Base-by-base conservation (phyloP, 2,888 invertebrate species). In the Harpagoxenus sublaevis region DNA sequence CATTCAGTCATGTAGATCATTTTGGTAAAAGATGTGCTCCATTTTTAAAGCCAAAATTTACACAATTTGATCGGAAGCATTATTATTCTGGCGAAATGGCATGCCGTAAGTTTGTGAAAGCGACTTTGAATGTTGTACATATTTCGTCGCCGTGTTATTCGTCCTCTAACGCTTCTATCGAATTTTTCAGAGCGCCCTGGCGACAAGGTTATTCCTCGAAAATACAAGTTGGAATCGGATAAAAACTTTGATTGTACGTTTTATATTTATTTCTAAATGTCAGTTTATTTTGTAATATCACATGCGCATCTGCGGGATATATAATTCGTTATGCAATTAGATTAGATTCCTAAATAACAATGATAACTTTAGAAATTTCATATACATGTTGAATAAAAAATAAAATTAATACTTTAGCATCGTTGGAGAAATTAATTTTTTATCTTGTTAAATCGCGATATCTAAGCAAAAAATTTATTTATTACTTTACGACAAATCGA, bases 21-120 rank as follows among this genome's bases (percentile, higher is more conserved):
- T 23, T 94, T 53, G 55, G 71, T 8, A 5, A 88, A 3, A 89
- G 90, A 9, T 94, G 94, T 75, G 89, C 87, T n/a, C 94, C 94
- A 3, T 23, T 31, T 2, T 31, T 31, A 1, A 1, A 31, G 23
- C 31, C 31, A 31, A 31, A 1, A 31, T 31, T 2, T 3, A 31
- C 31, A 31, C 2, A 31, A 31, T 31, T 31, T 3, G 3, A 31
- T 31, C 31, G 31, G 31, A 1, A 31, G 3, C 1, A 31, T 31
- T 31, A 31, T 31, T 31, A 31, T 31, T 23, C 23, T 23, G 23
- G 23, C 23, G 31, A 31, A 2, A 31, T 51, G 35, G 89, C 91
- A 92, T 94, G 94, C 55, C 92, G 94, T 94, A 84, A 91, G 94
- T 94, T n/a, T 31, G 6, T n/a, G 15, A 45, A 15, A 65, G 12